A percentile compares a stretch with the other conserved stretches of the same genome.
Conservation (phyloP, 2,113 vertebrate genomes). For the Camelus bactrianus region DNA sequence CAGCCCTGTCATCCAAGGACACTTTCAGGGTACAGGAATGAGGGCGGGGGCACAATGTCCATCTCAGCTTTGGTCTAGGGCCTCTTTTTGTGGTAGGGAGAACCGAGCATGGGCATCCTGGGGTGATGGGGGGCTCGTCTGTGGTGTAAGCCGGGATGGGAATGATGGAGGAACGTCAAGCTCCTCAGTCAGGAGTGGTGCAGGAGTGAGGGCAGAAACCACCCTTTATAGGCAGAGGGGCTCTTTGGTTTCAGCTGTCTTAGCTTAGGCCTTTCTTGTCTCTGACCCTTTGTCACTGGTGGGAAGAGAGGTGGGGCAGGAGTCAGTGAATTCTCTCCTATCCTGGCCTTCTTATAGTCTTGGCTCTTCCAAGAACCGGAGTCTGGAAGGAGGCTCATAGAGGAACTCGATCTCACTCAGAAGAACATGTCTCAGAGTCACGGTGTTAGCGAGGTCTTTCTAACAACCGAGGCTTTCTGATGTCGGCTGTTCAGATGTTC, state of each 20-base stretch:
- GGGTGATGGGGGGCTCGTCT: neutral
- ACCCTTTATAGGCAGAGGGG: neutral
- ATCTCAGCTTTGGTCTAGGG: neutral
- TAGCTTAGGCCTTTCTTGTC: neutral
- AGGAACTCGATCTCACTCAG: neutral
- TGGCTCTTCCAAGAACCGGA: neutral
- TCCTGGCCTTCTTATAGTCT: neutral
- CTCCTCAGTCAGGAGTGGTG: neutral
- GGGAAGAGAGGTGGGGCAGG: neutral
- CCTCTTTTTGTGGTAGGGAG: neutral
- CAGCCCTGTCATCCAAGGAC: neutral
- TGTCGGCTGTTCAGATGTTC: too few relatives aligned
- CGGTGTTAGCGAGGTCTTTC: neutral
- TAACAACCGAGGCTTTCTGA: neutral
- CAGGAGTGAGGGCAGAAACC: neutral
- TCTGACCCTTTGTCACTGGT: neutral
- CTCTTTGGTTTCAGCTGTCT: neutral
- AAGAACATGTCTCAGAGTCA: neutral
- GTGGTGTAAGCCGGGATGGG: neutral
- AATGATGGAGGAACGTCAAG: neutral
- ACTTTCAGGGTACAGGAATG: neutral
- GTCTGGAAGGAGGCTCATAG: neutral
- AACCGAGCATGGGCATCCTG: neutral
- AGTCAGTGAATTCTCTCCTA: neutral
- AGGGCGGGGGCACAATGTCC: neutral